Base-by-base conservation (phyloP, 2,888 invertebrate genomes). In the Hypselothyrea guttata region DNA sequence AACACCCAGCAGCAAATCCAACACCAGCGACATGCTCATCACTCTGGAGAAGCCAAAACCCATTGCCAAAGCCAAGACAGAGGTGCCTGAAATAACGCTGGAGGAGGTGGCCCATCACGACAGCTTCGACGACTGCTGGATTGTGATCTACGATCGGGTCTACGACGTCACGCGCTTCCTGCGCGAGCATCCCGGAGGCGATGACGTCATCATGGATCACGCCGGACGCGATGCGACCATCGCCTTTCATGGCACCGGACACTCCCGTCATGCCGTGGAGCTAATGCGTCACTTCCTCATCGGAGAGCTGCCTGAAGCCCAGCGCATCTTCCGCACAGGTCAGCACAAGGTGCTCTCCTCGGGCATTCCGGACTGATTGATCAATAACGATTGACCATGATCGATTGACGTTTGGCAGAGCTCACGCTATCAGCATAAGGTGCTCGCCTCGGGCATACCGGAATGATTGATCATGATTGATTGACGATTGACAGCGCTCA, bases 161-260 rank as follows among this genome's bases (percentile, higher is more conserved):
- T 97, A 96, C 88, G 94, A 97, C 85, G 92, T 96, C 47, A 94
- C 96, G 1, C 91, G 92, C 31, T 96, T 97, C 87, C 88, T 97
- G 35, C 90, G 92, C 67, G 92, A 93, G 91, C 97, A 97, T 90
- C 96, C 96, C 0, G 97, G 96, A 49, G 96, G 97, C 5, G 92
- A 92, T 8, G 96, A 96, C 65, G 92, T 97, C 12, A 92, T 97
- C 75, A 88, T 96, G 75, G 97, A 97, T 83, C 93, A 95, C 88
- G 96, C 96, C 0, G 97, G 97, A 0, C 92, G 94, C 8, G 97
- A 97, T 88, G 96, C 96, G 0, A 96, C 95, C 18, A 91, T 95
- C 1, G 95, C 96, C 0, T 97, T 96, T 90, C 92, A 95, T 11
- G 94, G 95, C 42, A 93, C 94, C 0, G 96, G 96, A 0, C 97